Evolutionary conservation across 2,888 invertebrate genomes (phyloP), one percentile per base, ranked within the genome.

Genomic region (Drosophila austrosaltans): DNA sequence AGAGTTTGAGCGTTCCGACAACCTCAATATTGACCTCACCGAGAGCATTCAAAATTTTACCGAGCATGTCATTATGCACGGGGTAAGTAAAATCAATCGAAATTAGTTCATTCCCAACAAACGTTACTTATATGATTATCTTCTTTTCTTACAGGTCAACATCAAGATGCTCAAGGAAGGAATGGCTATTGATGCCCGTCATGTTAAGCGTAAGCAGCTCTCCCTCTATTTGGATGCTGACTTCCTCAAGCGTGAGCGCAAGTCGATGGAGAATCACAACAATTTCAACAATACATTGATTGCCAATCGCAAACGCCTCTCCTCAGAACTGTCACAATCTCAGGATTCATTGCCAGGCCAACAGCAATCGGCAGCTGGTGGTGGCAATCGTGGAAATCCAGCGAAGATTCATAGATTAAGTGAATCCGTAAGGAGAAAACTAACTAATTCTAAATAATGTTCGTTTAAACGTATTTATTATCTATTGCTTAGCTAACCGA

Each of bases 21-120:
- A 96, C 91, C 93, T 97, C 60, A 98, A 98, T 90, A 95, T 99
- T 62, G 98, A 99, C 93, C 94, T 99, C 69, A 99, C 99, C 0
- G 95, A 95, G 79, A 98, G 98, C 90, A 99, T 99, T 79, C 96
- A 96, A 83, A 95, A 95, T 61, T 99, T 99, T 93, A 97, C 97
- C 0, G 96, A 98, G 88, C 95, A 96, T 39, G 98, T 98, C 91
- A 95, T 95, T 91, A 94, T 95, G 79, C 96, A 96, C 91, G 97
- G 96, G 0, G 94, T 94, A 76, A 94, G 94, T 91, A 3, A 58
- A 2, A 5, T 25, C 7, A 53, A 5, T 36, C 42, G 6, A 1
- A 32, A 12, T 0, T 7, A 2, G 5, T 12, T 5, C 6, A n/a
- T 25, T 4, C 8, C 39, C 10, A 2, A 36, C 10, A 36, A 36